Evolutionary conservation across 2,113 vertebrate genomes (phyloP).

Genomic region (Phylloscopus trochiloides): DNA sequence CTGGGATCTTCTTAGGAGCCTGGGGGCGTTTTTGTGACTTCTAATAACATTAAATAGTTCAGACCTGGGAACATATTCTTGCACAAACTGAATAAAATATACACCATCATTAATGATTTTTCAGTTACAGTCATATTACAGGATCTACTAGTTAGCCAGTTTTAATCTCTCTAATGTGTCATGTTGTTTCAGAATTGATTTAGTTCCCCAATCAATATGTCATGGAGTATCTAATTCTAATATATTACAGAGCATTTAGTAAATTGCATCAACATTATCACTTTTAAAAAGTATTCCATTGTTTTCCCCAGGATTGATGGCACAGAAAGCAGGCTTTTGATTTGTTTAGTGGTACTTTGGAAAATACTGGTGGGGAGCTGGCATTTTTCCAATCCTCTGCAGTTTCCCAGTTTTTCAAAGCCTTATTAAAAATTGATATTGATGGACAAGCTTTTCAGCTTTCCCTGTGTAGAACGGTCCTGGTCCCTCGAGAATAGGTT

Average conservation of each 20-base stretch:
- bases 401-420: not conserved
- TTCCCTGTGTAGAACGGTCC: not conserved
- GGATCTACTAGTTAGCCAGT: not conserved
- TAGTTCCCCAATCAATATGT: not conserved
- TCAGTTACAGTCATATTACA: not conserved
- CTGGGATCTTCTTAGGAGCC: not conserved
- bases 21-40: not conserved
- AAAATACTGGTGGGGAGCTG: not conserved
- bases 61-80: not conserved
- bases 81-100: not conserved
- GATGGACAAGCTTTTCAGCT: conserved; percentile 1
- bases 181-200: not conserved
- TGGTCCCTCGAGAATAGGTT: not conserved
- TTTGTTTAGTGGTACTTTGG: not conserved
- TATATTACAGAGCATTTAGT: not conserved
- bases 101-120: not conserved
- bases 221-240: not conserved
- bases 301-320: not conserved
- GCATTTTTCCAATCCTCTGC: not conserved
- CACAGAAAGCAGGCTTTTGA: not conserved
- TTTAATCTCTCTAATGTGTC: not conserved
- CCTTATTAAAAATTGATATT: conserved; percentile 23
- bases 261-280: not conserved
- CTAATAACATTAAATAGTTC: not conserved
- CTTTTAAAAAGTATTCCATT: not conserved